Evolutionary conservation across 2,113 vertebrate species (phyloP).

Genomic region (Anhinga anhinga): DNA sequence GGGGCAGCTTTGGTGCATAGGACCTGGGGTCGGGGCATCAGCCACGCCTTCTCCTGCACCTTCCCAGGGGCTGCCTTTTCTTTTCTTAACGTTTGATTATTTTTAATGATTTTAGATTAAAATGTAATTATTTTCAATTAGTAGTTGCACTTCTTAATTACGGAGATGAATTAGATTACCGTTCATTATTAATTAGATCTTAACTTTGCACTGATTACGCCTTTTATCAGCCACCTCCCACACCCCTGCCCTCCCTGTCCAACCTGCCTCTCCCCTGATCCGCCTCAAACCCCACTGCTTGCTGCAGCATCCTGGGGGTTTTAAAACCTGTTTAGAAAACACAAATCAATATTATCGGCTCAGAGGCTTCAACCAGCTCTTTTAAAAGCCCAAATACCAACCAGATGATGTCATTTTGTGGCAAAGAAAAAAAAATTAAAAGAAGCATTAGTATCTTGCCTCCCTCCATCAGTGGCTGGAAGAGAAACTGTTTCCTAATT

Average conservation of each 20-base stretch:
- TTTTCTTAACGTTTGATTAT: slow-evolving; percentile 22
- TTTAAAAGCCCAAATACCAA: neutral
- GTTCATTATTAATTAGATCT: slow-evolving; percentile 50
- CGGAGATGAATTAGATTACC: neutral
- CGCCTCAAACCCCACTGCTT: neutral
- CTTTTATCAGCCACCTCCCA: neutral
- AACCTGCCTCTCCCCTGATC: rapidly evolving
- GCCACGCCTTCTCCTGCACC: neutral
- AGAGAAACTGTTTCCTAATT: neutral
- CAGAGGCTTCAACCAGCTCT: neutral
- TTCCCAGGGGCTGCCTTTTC: slow-evolving; percentile 1
- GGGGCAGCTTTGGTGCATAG: neutral
- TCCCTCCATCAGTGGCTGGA: neutral
- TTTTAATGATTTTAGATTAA: slow-evolving; percentile 56
- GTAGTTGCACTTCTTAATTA: slow-evolving; percentile 43
- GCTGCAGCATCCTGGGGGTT: neutral
- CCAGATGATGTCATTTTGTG: neutral
- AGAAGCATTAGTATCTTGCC: neutral
- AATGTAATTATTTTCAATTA: slow-evolving; percentile 58
- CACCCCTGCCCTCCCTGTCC: neutral
- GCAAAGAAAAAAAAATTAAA: neutral
- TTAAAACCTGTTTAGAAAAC: neutral
- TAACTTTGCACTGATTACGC: slow-evolving; percentile 5
- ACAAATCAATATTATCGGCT: neutral
- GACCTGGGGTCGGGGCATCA: neutral